Percentiles rank a stretch among this genome's conserved stretches.
Conservation (phyloP, 2,888 invertebrate species). For the Pandemis cinnamomeana region DNA sequence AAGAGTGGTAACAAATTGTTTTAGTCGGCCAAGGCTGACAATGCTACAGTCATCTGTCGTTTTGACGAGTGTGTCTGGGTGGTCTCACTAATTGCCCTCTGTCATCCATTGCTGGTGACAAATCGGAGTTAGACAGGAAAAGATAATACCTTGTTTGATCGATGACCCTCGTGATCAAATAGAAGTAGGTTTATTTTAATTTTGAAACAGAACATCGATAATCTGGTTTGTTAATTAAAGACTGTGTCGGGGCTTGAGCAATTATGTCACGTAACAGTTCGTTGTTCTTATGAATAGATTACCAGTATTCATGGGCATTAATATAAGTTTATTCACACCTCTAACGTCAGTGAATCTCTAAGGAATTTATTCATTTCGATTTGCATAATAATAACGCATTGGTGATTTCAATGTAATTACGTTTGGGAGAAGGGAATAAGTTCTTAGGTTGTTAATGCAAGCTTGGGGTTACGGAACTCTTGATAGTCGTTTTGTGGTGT, state of each 20-base stretch:
- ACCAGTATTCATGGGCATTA: slow-evolving; percentile 37
- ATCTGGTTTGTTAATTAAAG: slow-evolving; percentile 38
- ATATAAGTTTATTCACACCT: slow-evolving; percentile 40
- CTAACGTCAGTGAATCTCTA: slow-evolving; percentile 37
- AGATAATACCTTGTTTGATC: slow-evolving; percentile 57
- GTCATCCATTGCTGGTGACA: slow-evolving; percentile 60
- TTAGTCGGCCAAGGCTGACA: slow-evolving; percentile 52
- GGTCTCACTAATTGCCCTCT: slow-evolving; percentile 66
- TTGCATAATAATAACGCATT: slow-evolving; percentile 73
- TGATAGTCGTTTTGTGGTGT: background rate
- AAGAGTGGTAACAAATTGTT: slow-evolving; percentile 56
- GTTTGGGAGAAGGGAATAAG: slow-evolving; percentile 59
- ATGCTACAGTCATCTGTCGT: slow-evolving; percentile 50
- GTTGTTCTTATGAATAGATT: slow-evolving; percentile 39
- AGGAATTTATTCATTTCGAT: slow-evolving; percentile 62
- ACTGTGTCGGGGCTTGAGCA: slow-evolving; percentile 25
- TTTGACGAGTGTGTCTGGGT: slow-evolving; percentile 59
- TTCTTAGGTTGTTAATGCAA: slow-evolving; percentile 32
- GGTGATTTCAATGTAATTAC: slow-evolving; percentile 68
- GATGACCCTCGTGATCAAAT: slow-evolving; percentile 44
- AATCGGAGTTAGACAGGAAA: slow-evolving; percentile 58
- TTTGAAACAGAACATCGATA: slow-evolving; percentile 34
- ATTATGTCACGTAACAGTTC: slow-evolving; percentile 35
- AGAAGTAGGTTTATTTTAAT: slow-evolving; percentile 42
- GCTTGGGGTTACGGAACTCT: slow-evolving; percentile 4